Evolutionary conservation across 2,888 invertebrate genomes (phyloP).

Genomic region (Nebria salina): DNA sequence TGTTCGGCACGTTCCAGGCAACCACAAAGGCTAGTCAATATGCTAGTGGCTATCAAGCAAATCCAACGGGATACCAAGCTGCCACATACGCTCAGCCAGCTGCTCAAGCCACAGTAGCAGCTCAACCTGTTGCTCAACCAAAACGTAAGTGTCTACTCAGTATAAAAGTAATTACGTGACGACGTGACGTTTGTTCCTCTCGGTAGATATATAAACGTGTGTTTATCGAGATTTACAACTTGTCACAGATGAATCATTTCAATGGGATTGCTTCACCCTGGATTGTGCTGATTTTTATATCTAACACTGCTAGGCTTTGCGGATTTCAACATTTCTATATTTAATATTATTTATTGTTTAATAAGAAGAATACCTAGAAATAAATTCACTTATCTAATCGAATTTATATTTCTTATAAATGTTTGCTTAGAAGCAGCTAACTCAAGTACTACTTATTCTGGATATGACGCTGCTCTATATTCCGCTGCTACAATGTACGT

Average conservation of each 20-base stretch:
- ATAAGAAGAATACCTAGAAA: too few relatives aligned
- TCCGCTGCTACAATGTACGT: conserved; percentile 96
- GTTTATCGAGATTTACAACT: conserved; percentile 34
- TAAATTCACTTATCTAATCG: too few relatives aligned
- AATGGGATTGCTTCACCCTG: conserved; percentile 41
- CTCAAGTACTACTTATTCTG: conserved; percentile 78
- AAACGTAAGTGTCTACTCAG: conserved; percentile 66
- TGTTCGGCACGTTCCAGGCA: conserved; percentile 19
- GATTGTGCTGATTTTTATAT: conserved; percentile 31
- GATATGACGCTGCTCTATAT: conserved; percentile 95
- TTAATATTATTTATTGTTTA: not conserved
- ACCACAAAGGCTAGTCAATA: conserved; percentile 65
- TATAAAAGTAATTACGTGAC: not conserved
- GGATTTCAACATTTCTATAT: conserved; percentile 29
- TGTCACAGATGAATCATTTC: conserved; percentile 21
- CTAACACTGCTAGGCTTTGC: conserved; percentile 43
- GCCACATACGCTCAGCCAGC: conserved; percentile 66
- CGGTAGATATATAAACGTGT: conserved; percentile 26
- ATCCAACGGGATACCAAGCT: conserved; percentile 62
- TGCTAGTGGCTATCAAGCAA: conserved; percentile 70
- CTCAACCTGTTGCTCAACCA: conserved; percentile 66
- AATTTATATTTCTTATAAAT: too few relatives aligned
- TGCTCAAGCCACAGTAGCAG: conserved; percentile 67
- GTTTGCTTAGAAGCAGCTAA: conserved; percentile 63
- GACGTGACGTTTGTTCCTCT: conserved; percentile 21